phyloP scores from a whole-genome alignment of 2,797 vertebrate genomes.

The Rhynchonycteris naso region DNA sequence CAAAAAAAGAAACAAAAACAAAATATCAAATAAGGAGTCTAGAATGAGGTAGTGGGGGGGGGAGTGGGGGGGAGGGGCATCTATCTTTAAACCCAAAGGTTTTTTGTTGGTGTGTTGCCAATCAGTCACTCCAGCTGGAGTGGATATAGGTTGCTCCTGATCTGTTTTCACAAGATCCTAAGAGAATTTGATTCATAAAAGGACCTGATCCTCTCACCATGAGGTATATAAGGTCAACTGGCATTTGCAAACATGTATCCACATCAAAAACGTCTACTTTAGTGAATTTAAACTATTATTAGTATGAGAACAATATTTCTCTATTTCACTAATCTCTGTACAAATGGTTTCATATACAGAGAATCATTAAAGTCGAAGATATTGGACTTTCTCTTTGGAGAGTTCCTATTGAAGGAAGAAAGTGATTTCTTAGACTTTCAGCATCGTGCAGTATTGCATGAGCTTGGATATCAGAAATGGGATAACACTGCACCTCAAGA shows the following conservation, averaged over 20 bases:
- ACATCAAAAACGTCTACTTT: neutral
- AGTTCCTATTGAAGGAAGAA: neutral
- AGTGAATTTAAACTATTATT: slow-evolving; percentile 29
- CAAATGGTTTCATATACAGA: neutral
- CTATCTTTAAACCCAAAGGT: slow-evolving; percentile 62
- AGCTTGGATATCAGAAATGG: neutral
- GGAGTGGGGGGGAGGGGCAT: neutral
- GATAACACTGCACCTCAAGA: slow-evolving; percentile 43
- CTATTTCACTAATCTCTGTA: neutral
- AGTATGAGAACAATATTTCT: neutral
- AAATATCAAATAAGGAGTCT: slow-evolving; percentile 9
- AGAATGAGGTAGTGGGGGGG: neutral
- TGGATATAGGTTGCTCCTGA: slow-evolving; percentile 42
- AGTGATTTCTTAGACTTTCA: neutral
- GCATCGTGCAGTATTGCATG: neutral
- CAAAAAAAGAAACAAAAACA: neutral
- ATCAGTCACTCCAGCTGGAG: slow-evolving; percentile 53
- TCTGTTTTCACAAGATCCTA: slow-evolving; percentile 54
- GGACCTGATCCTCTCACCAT: neutral
- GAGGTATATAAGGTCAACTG: neutral
- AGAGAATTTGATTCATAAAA: slow-evolving; percentile 49
- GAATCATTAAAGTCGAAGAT: neutral
- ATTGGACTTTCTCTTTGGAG: neutral
- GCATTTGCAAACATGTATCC: neutral
- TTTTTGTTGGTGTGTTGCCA: slow-evolving; percentile 55